phyloP scores from a whole-genome alignment of 2,888 invertebrate species.

The Cancer borealis region DNA sequence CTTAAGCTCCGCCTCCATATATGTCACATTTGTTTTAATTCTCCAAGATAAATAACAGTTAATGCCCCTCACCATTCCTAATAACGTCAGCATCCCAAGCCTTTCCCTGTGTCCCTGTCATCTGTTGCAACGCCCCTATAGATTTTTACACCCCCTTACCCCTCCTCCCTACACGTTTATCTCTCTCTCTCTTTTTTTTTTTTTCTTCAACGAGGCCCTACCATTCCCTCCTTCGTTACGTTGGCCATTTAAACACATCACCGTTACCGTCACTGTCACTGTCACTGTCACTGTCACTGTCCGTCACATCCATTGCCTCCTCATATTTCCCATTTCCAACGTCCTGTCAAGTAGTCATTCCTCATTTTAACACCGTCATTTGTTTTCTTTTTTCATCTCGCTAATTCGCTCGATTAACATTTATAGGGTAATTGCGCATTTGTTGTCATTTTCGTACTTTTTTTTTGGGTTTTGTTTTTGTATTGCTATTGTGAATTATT shows the following conservation, averaged over 20 bases:
- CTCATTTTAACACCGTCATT: no score
- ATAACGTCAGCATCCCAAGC: background rate
- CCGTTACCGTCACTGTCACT: background rate
- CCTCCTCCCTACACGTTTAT: background rate
- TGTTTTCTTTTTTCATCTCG: no score
- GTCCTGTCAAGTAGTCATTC: background rate
- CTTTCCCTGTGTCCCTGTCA: background rate
- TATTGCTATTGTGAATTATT: no score
- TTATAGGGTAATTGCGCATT: no score
- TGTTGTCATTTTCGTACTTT: no score
- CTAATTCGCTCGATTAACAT: no score
- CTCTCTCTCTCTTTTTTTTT: background rate
- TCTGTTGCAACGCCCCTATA: background rate
- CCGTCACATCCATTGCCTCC: background rate
- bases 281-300: background rate
- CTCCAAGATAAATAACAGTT: background rate
- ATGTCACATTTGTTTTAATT: conserved; percentile 7
- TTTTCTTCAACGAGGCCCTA: background rate
- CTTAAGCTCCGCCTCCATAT: conserved; percentile 23
- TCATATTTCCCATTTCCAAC: no score
- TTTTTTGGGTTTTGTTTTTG: no score
- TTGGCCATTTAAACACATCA: background rate
- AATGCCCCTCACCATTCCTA: background rate
- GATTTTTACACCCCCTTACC: background rate
- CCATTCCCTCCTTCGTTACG: background rate